Evolutionary conservation across 2,888 invertebrate genomes (phyloP), one percentile per base, ranked within the genome.

Genomic region (Axea sp.): DNA sequence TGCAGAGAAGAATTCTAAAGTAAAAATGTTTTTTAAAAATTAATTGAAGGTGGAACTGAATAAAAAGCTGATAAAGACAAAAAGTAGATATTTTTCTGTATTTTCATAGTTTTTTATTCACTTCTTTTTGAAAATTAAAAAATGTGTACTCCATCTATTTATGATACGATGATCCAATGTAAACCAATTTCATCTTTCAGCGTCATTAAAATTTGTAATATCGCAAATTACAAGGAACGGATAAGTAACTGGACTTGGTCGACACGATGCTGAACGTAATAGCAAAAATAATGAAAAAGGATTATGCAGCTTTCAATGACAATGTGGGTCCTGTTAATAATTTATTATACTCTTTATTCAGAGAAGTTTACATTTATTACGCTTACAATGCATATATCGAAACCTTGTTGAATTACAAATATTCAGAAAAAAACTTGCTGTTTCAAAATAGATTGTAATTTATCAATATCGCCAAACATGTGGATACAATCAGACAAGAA

Each of bases 361-460:
- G 24, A 8, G 9, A 30, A 6, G 60, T 77, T 4, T 8, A 30
- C 49, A 53, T 80, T 15, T 76, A 71, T 47, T 81, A 78, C 19
- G 62, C 76, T 0, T 81, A 80, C 37, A 31, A 78, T 14, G 71
- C 78, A 0, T 80, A 79, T 41, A 76, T 81, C 9, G 78, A 78
- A 51, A 75, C 72, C n/a, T 24, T 78, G 2, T 33, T 78, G 1
- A 79, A 77, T 71, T 78, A 77, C 31, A 68, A 59, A 0, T 11
- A 30, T 0, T 43, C 15, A 0, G 76, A 77, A 11, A 76, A 78
- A 65, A 30, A 64, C 3, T 75, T 73, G 7, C 77, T 79, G 45
- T 71, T 79, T 1, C 65, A 76, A 0, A 49, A 14, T 2, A 11
- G 14, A 1, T 8, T 74, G 2, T 74, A 64, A 53, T 59, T n/a